Evolutionary conservation across 1,140 invertebrate species (phyloP).

Genomic region (Ceratina calcarata): DNA sequence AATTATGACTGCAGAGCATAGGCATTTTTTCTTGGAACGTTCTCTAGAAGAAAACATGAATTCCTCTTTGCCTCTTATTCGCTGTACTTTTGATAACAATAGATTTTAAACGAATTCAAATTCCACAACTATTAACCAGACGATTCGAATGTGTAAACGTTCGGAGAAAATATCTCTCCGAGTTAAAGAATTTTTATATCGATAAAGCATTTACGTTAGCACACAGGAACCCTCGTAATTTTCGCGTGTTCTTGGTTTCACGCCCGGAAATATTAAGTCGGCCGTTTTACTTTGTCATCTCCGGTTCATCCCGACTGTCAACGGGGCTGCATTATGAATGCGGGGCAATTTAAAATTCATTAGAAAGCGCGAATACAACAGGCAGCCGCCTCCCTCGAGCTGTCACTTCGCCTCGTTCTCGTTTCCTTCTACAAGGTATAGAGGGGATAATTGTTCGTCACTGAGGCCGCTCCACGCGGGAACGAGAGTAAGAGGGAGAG

Average conservation of each 20-base stretch:
- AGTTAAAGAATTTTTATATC: neutral
- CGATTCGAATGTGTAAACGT: too few species aligned
- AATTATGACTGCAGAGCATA: too few species aligned
- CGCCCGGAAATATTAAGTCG: slow-evolving; percentile 69
- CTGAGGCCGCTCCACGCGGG: slow-evolving; percentile 56
- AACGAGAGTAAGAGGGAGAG: slow-evolving; percentile 13
- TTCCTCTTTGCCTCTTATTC: too few species aligned
- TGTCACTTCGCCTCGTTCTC: slow-evolving; percentile 63
- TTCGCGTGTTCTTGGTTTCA: slow-evolving; percentile 2
- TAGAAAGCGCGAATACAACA: slow-evolving; percentile 65
- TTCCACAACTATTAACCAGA: too few species aligned
- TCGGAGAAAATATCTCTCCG: neutral
- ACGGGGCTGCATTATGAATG: slow-evolving; percentile 76
- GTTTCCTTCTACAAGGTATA: slow-evolving; percentile 31
- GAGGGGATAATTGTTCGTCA: slow-evolving; percentile 79
- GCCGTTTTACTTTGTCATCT: slow-evolving; percentile 77
- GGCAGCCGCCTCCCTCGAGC: slow-evolving; percentile 47
- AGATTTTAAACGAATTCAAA: too few species aligned
- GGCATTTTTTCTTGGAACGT: too few species aligned
- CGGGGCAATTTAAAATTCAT: slow-evolving; percentile 80
- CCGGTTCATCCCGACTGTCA: slow-evolving; percentile 73
- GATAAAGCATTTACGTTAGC: neutral
- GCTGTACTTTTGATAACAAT: too few species aligned
- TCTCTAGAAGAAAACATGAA: too few species aligned
- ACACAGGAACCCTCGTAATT: neutral